These are phyloP conservation scores for Lagria hirta DNA, from an alignment of 2,888 invertebrate genomes.

Conservation along the genomic window DNA sequence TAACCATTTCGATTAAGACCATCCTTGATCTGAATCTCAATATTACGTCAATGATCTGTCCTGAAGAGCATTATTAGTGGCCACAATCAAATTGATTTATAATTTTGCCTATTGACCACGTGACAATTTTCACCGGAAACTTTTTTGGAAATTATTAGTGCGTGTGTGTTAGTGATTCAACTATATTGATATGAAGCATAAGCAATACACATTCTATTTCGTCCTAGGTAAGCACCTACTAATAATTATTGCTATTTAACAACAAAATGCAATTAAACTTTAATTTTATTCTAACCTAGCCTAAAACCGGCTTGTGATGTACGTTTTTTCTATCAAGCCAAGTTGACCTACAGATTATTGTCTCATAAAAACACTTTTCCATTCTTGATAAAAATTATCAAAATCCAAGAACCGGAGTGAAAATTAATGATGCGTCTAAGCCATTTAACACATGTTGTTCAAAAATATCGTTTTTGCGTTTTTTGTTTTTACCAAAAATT, in stretches of 20 bases:
- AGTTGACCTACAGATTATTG: too few relatives aligned
- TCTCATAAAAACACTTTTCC: too few relatives aligned
- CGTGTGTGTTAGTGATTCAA: conserved; percentile 1
- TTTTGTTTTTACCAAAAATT: too few relatives aligned
- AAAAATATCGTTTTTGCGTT: too few relatives aligned
- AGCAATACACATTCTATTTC: conserved; percentile 24
- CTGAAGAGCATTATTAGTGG: conserved; percentile 13
- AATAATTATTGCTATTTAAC: conserved; percentile 3
- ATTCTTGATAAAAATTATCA: too few relatives aligned
- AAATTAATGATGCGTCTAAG: too few relatives aligned
- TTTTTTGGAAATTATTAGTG: conserved; percentile 13
- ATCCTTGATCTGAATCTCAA: conserved; percentile 34
- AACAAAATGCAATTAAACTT: conserved; percentile 5
- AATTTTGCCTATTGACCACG: conserved; percentile 19
- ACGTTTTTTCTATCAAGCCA: too few relatives aligned
- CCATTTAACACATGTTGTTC: too few relatives aligned
- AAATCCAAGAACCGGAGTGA: too few relatives aligned
- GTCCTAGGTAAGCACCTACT: conserved; percentile 21
- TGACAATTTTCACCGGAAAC: conserved; percentile 16
- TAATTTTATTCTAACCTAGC: too few relatives aligned
- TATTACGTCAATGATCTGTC: conserved; percentile 37
- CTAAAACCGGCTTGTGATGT: too few relatives aligned
- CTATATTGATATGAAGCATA: conserved; percentile 24
- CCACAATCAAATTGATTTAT: conserved; percentile 22
- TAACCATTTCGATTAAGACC: conserved; percentile 31